Evolutionary conservation across 2,113 vertebrate genomes (phyloP), one percentile per base, ranked within the genome.

Genomic region (Clarias batrachus): DNA sequence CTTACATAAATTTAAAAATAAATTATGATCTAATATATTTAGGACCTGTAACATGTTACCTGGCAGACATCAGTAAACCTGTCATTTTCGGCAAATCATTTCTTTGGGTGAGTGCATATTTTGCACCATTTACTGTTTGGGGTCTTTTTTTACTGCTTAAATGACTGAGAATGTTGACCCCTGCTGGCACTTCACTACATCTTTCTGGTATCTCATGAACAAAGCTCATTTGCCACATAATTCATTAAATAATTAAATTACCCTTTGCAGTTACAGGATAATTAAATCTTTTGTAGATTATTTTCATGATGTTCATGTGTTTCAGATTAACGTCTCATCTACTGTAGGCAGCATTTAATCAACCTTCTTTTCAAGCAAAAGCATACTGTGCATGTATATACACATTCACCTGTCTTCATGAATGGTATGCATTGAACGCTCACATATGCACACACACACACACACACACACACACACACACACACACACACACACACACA

Each of bases 381-480:
- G 33, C 57, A 70, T 25, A 70, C 70, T 80, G 62, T 79, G 81
- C 76, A 87, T 85, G 79, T 82, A 86, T 48, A 85, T 70, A 77
- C 78, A 83, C 88, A 92, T 91, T 93, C 86, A 89, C 90, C 48
- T 65, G 88, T 81, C 78, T 88, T 90, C 89, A 91, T 93, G 92
- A 94, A 94, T 92, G 90, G 90, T 87, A 76, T 86, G 83, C 84
- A 93, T 91, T 94, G 92, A 94, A 91, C 87, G 48, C 4, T 87
- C 37, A 27, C 48, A 56, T 4, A 77, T 37, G 48, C 74, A 56
- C 52, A 78, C 52, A 76, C 41, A 30, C 76, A 78, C 52, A 57
- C 52, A 57, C 76, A 57, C 74, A 56, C 52, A 78, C 52, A 76
- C 41, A 30, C 76, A 78, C 52, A 57, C 52, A 57, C 76, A 57